Evolutionary conservation across 1,140 invertebrate genomes (phyloP), one percentile per base, ranked within the genome.

Genomic region (Bilobella aurantiaca): DNA sequence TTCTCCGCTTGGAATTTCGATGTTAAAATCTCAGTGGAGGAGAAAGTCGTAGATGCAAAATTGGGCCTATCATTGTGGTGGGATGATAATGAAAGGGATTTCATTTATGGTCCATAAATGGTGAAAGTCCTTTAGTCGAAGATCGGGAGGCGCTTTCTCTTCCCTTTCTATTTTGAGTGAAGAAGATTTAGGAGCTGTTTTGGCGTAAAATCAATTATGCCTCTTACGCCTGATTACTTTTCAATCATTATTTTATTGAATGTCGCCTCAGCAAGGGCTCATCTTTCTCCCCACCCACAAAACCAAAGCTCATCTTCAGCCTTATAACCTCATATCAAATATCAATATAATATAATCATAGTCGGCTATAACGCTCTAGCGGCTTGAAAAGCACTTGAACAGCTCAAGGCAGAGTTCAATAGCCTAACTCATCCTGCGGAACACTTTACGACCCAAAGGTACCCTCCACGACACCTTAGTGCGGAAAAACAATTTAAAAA

Each of bases 161-260:
- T 46, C n/a, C n/a, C 14, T n/a, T 46, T 57, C 27, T 23, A 12
- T 57, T 25, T 56, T 18, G n/a, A 58, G 61, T 49, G 64, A 65
- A 69, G 61, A 63, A 57, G 67, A 47, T 65, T 69, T 69, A 65
- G 63, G 46, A 60, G 61, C 67, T 69, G 68, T 69, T 72, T 72
- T 72, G 67, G 67, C 70, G 70, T 69, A 68, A 72, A 72, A 72
- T 72, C 71, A 72, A 72, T 72, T 72, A 64, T 69, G 66, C 34
- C 34, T 42, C 65, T 69, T 63, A 69, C 64, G 71, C 68, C 67
- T 72, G 68, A 72, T 72, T 72, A 65, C 71, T 66, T 65, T 42
- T 70, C 71, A 72, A 68, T 72, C 69, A 42, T 42, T 42, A 42
- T 42, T 42, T 42, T 42, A 72, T 72, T 72, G 71, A 72, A 72